Conservation (phyloP, 2,113 vertebrate species). For the Xiphophorus couchianus region DNA sequence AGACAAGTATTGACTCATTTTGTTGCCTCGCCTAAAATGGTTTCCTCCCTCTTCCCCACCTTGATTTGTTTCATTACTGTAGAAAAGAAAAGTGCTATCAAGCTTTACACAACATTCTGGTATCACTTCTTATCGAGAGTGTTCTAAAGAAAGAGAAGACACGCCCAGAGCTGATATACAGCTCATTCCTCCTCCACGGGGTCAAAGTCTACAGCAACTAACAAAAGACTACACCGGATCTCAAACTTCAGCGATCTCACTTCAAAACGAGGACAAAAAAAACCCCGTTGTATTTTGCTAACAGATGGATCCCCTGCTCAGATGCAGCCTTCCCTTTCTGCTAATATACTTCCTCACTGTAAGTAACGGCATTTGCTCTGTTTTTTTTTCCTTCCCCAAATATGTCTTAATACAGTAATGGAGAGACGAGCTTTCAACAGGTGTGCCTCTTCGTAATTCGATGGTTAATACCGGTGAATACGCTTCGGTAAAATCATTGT, state of each 20-base stretch:
- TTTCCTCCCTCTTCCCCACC: background rate
- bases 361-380: slow-evolving; percentile 15
- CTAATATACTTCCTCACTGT: slow-evolving; percentile 49
- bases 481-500: background rate
- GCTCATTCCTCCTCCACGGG: slow-evolving; percentile 21
- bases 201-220: slow-evolving; percentile 62
- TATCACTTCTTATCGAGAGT: background rate
- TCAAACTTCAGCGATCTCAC: background rate
- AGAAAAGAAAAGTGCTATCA: background rate
- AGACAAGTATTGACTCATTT: background rate
- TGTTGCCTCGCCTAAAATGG: background rate
- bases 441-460: background rate
- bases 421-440: background rate
- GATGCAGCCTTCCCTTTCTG: slow-evolving; percentile 13
- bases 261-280: background rate
- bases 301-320: slow-evolving; percentile 49
- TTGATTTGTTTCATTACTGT: background rate
- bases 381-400: too few relatives aligned
- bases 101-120: background rate
- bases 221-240: background rate
- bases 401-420: too few relatives aligned
- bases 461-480: background rate
- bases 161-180: slow-evolving; percentile 47
- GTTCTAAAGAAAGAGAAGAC: slow-evolving; percentile 14
- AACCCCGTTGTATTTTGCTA: background rate